Evolutionary conservation across 1,140 invertebrate genomes (phyloP), one percentile per base, ranked within the genome.

Genomic region (Danaus plexippus): DNA sequence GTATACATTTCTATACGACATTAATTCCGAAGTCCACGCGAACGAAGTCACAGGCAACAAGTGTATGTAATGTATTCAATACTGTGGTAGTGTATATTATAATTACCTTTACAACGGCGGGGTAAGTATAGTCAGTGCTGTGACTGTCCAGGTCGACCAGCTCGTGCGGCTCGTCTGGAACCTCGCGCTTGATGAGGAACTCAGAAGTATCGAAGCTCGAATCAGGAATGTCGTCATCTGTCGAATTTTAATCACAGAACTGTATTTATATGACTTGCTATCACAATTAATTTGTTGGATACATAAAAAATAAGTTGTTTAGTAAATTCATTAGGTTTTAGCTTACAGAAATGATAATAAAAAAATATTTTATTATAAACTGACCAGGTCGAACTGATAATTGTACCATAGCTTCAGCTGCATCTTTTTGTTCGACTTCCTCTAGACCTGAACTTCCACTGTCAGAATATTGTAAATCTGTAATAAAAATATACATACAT

Each of bases 161-260:
- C 5, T 80, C 75, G 15, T 80, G 77, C 12, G 70, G 73, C 45
- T 83, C 83, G 58, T 83, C 80, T 0, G 72, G 74, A 1, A 73
- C 64, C 46, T 86, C 83, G 9, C 80, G 74, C 45, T 86, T 86
- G 53, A 94, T 89, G 9, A 95, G 75, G 67, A 96, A 95, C 74
- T 95, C 94, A 1, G 94, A 94, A 9, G 94, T 94, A 87, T 96
- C 95, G 79, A 96, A 96, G 72, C 93, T 94, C 9, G 93, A 92
- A 88, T 95, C 92, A 85, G 94, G 91, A 56, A 91, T 92, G 68
- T 94, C 93, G 63, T 95, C 94, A n/a, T 79, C 75, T 80, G 63
- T 12, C 2, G 18, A 48, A 41, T 43, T 53, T 43, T 47, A 47
- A 12, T n/a, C 2, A 22, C 6, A 22, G 18, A 22, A 22, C 6